Percentiles rank a stretch among this genome's conserved stretches.
These are phyloP conservation scores for Gracilinanus agilis DNA, from an alignment of 2,113 vertebrate species.

Conservation along the genomic window DNA sequence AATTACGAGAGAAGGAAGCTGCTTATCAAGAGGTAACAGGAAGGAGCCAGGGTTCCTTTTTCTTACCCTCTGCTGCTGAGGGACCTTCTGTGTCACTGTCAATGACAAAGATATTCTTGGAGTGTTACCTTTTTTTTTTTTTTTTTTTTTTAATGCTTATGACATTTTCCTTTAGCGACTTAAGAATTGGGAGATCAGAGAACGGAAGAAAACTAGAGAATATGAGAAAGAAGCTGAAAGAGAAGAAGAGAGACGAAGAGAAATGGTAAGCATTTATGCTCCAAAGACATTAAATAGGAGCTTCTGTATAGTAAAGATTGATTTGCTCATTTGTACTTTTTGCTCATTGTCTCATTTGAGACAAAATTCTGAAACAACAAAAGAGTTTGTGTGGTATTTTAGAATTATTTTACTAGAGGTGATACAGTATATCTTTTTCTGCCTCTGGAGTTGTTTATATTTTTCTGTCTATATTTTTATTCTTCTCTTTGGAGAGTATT, in stretches of 20 bases:
- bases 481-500: constrained; percentile 65
- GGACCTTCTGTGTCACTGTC: neutral
- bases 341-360: neutral
- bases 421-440: neutral
- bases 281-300: constrained; percentile 23
- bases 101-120: neutral
- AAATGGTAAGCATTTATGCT: constrained; percentile 88
- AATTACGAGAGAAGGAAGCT: constrained; percentile 97
- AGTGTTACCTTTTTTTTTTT: neutral
- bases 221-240: constrained; percentile 96
- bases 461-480: constrained; percentile 25
- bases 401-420: neutral
- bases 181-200: constrained; percentile 99
- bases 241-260: constrained; percentile 95
- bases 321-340: neutral
- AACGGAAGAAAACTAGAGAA: constrained; percentile 97
- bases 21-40: constrained; percentile 96
- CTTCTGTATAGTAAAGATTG: constrained; percentile 27
- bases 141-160: constrained; percentile 30
- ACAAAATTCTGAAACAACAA: neutral
- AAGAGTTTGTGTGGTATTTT: neutral
- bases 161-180: constrained; percentile 88
- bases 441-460: neutral
- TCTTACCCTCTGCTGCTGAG: neutral
- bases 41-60: neutral